Conservation (phyloP, 1,140 invertebrate species). For the Octopus bimaculoides region DNA sequence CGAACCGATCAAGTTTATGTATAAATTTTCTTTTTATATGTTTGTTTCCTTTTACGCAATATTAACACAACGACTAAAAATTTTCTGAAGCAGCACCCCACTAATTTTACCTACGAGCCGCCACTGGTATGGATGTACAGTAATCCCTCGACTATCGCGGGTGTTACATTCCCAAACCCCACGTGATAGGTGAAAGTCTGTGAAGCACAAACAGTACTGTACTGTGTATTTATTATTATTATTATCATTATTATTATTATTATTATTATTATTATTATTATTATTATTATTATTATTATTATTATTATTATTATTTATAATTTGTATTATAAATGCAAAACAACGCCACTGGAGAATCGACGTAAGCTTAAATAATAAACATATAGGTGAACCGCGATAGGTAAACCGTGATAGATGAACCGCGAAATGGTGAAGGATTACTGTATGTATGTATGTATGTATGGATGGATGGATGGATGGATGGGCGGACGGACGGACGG, state of each 20-base stretch:
- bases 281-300: not conserved
- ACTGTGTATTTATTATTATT: not conserved
- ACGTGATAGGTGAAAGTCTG: too few species aligned
- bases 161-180: too few species aligned
- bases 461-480: not conserved
- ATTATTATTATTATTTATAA: not conserved
- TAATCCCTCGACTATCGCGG: too few species aligned
- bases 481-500: not conserved
- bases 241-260: slow-evolving; percentile 2
- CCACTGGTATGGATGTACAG: too few species aligned
- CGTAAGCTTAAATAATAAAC: too few species aligned
- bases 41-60: too few species aligned
- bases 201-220: too few species aligned
- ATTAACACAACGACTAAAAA: too few species aligned
- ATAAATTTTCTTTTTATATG: too few species aligned
- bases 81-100: too few species aligned
- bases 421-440: not conserved
- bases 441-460: not conserved
- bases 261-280: slow-evolving; percentile 4
- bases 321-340: not conserved
- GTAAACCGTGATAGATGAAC: not conserved
- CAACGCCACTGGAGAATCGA: not conserved
- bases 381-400: not conserved
- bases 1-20: too few species aligned
- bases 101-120: too few species aligned